Conservation (phyloP, 2,113 vertebrate species). For the Anser cygnoides region DNA sequence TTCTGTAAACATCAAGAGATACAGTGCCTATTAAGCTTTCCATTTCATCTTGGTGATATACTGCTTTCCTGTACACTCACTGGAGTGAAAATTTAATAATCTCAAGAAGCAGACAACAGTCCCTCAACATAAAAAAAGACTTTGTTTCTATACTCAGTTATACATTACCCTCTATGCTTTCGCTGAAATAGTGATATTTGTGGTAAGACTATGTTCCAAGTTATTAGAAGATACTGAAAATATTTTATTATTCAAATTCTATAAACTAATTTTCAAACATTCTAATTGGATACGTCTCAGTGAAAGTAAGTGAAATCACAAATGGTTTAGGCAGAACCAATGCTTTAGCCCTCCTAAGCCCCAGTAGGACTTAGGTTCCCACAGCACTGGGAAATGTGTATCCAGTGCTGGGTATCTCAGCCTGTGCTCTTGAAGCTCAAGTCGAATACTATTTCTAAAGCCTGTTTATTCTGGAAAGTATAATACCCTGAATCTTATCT, state of each 20-base stretch:
- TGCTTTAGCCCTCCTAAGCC: not conserved
- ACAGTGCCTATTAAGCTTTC: conserved; percentile 41
- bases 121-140: not conserved
- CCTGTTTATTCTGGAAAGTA: not conserved
- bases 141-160: conserved; percentile 5
- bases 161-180: conserved; percentile 9
- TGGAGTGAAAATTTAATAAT: conserved; percentile 51
- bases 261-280: not conserved
- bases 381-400: not conserved
- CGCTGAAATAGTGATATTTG: not conserved
- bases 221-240: not conserved
- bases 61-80: not conserved
- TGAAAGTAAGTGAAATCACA: not conserved
- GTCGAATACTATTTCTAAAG: not conserved
- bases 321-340: not conserved
- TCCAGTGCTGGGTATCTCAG: not conserved
- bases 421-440: not conserved
- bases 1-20: conserved; percentile 30
- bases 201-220: not conserved
- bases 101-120: conserved; percentile 40
- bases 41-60: conserved; percentile 34
- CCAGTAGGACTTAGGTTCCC: not conserved
- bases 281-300: not conserved
- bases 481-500: not conserved
- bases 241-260: not conserved